A percentile compares a stretch with the other conserved stretches of the same genome.
Conservation (phyloP, 2,113 vertebrate genomes). For the Larimichthys polyactis region DNA sequence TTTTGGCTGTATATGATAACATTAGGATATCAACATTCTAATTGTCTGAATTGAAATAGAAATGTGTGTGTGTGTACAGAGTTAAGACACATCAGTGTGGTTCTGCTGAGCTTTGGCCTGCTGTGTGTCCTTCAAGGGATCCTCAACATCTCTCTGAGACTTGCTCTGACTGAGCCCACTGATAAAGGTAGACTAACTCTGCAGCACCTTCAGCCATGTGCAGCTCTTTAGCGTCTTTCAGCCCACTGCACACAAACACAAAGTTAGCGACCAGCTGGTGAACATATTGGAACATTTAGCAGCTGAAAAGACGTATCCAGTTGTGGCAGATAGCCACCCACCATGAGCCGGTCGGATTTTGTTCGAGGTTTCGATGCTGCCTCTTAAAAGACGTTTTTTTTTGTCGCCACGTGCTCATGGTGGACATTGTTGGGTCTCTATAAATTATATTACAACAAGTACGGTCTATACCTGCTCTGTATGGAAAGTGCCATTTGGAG, state of each 20-base stretch:
- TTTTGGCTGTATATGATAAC: not conserved
- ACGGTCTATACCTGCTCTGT: too few relatives aligned
- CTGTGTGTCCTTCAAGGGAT: conserved; percentile 58
- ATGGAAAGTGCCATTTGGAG: too few relatives aligned
- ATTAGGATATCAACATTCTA: too few relatives aligned
- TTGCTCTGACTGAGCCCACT: not conserved
- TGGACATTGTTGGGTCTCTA: too few relatives aligned
- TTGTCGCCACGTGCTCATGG: too few relatives aligned
- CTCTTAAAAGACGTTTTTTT: too few relatives aligned
- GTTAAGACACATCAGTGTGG: not conserved
- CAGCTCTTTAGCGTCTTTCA: not conserved
- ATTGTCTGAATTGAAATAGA: too few relatives aligned
- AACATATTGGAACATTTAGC: not conserved
- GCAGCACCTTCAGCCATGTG: not conserved
- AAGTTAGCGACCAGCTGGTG: not conserved
- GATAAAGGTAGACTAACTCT: not conserved
- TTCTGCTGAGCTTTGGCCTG: conserved; percentile 53
- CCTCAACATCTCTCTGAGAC: conserved; percentile 62
- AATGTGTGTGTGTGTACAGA: conserved; percentile 12
- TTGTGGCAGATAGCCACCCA: too few relatives aligned
- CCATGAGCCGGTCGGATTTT: too few relatives aligned
- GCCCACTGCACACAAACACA: not conserved
- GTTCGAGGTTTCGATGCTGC: too few relatives aligned
- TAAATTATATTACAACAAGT: too few relatives aligned
- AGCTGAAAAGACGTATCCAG: not conserved